Evolutionary conservation across 1,140 invertebrate species (phyloP).

Genomic region (Drosophila guanche): DNA sequence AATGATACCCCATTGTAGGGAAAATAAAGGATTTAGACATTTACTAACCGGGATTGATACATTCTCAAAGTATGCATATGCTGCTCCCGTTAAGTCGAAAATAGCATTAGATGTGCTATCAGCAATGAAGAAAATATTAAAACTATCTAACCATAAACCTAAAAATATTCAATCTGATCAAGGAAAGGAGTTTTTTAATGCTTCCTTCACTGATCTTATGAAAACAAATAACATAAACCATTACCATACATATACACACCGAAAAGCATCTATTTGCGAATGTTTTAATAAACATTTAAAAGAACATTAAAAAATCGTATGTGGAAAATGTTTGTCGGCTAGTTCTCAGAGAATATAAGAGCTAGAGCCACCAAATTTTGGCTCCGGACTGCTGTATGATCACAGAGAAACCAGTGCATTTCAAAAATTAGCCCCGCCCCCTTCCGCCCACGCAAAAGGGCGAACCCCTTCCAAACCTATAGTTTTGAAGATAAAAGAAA

Average conservation of each 20-base stretch:
- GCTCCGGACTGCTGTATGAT: no score
- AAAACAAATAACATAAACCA: slow-evolving; percentile 6
- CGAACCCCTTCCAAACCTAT: no score
- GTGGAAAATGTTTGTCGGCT: slow-evolving; percentile 19
- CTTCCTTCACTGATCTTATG: background rate
- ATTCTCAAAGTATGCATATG: slow-evolving; percentile 3
- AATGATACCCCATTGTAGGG: slow-evolving; percentile 3
- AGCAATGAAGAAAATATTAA: slow-evolving; percentile 2
- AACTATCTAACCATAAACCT: background rate
- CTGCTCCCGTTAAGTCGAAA: background rate
- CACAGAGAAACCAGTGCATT: no score
- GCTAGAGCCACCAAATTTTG: no score
- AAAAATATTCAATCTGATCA: slow-evolving; percentile 18
- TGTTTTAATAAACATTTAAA: no score
- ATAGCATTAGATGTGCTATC: background rate
- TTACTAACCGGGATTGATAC: slow-evolving; percentile 9
- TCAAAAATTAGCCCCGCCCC: no score
- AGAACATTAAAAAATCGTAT: slow-evolving; percentile 9
- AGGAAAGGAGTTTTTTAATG: slow-evolving; percentile 13
- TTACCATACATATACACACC: slow-evolving; percentile 7
- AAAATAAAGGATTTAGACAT: slow-evolving; percentile 3
- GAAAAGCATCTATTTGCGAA: slow-evolving; percentile 9
- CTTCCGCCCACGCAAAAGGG: no score
- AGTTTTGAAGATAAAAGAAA: no score
- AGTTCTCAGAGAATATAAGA: no score